phyloP scores from a whole-genome alignment of 2,797 vertebrate genomes.

The Heterohyrax brucei region DNA sequence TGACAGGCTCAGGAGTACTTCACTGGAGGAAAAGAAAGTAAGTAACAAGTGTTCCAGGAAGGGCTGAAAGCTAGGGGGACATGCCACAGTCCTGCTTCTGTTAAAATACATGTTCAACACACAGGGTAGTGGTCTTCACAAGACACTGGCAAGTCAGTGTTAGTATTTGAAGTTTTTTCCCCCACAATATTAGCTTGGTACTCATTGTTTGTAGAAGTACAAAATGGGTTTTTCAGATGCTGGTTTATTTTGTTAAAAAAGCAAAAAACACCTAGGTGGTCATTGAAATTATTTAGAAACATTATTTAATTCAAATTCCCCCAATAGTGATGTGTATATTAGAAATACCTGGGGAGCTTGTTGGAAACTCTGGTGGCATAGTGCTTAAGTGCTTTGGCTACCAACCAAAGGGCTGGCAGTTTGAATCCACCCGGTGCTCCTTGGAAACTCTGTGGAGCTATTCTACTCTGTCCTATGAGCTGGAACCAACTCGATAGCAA shows the following conservation, averaged over 20 bases:
- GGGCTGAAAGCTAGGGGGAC: neutral
- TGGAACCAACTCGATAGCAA: no score
- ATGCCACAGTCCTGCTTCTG: neutral
- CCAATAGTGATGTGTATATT: neutral
- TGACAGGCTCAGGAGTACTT: conserved; percentile 94
- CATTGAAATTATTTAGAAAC: neutral
- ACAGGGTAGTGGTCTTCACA: neutral
- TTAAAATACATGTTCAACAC: neutral
- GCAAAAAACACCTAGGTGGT: neutral
- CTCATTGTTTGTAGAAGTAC: neutral
- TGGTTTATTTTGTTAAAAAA: neutral
- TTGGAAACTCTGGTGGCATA: no score
- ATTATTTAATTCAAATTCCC: neutral
- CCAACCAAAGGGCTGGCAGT: no score
- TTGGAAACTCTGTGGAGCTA: no score
- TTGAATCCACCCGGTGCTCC: no score
- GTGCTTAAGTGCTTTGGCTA: no score
- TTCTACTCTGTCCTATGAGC: no score
- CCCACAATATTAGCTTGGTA: neutral
- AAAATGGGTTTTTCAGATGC: neutral
- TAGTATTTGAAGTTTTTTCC: neutral
- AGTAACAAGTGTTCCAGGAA: neutral
- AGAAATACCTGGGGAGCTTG: neutral
- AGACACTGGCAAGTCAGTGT: neutral
- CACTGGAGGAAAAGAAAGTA: conserved; percentile 93